Conservation (phyloP, 2,797 vertebrate species). For the Scolopax bukidnonensis region DNA sequence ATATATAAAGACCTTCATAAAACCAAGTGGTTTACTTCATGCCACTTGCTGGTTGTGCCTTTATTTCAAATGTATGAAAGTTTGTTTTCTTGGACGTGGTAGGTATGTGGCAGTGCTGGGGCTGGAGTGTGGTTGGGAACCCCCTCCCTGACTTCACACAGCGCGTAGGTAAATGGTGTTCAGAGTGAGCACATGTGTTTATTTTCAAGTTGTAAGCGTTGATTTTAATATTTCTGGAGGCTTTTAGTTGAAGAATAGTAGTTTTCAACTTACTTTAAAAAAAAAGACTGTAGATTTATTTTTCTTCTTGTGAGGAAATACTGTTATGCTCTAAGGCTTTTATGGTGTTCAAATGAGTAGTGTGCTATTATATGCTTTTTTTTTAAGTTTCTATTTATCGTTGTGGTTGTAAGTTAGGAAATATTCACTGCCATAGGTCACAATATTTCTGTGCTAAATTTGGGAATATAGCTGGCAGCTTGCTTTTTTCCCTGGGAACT, state of each 20-base stretch:
- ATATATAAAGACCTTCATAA: neutral
- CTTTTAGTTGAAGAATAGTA: neutral
- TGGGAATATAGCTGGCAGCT: conserved; percentile 45
- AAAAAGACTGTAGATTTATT: neutral
- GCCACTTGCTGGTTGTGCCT: neutral
- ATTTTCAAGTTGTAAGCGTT: neutral
- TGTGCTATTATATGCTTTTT: neutral
- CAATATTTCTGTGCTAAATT: conserved; percentile 52
- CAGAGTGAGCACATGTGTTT: neutral
- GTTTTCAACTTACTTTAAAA: neutral
- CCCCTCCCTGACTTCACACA: neutral
- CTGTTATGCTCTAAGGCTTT: neutral
- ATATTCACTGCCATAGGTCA: conserved; percentile 33
- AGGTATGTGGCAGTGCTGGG: neutral
- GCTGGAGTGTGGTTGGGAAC: neutral
- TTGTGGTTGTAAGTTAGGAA: conserved; percentile 45
- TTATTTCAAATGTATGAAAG: neutral
- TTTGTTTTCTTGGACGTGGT: neutral
- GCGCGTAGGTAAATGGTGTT: neutral
- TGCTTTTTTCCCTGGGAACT: conserved; percentile 40
- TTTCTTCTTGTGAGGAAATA: neutral
- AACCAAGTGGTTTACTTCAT: neutral
- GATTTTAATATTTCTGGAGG: neutral
- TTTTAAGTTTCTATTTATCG: conserved; percentile 44
- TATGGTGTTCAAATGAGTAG: neutral